Evolutionary conservation across 2,888 invertebrate genomes (phyloP), one percentile per base, ranked within the genome.

Genomic region (Mesoligia furuncula): DNA sequence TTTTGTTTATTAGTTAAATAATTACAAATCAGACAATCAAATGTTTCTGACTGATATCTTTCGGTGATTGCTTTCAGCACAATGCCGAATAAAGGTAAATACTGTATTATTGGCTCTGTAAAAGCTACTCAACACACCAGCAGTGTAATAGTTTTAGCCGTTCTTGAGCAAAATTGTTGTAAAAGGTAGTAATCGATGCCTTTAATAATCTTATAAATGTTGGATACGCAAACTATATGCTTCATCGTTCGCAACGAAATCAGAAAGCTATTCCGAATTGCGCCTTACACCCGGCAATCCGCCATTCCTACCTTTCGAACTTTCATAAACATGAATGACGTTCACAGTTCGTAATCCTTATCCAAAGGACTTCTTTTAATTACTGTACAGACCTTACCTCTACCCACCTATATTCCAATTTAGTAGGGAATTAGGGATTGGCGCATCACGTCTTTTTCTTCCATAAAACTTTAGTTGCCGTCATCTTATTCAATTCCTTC

Each of bases 1-100:
- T 36, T 83, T 78, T 74, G 51, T 54, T 64, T 73, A 66, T 15
- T 2, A 51, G 0, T 0, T 15, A 57, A 61, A 24, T 62, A 75
- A 27, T 27, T 73, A 42, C 48, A 36, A 65, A 61, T 15, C 13
- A 36, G 15, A 13, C n/a, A 67, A 31, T 27, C 3, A 51, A 64
- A 73, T 79, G 67, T 15, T 64, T 67, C 0, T 36, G 20, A 13
- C 45, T 62, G 13, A 36, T 51, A 48, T 24, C 13, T 64, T 57
- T 39, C 24, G 39, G 24, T 42, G 36, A 42, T 62, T 36, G n/a
- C 45, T 57, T 67, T 75, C 20, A 73, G 57, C 62, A 64, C 54
- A 77, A 93, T 93, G 93, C 92, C 93, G 67, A 92, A 93, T 85
- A 93, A 91, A 88, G 93, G 93, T 93, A 87, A 85, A 77, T 74